These are phyloP conservation scores for Schizopygopsis pylzovi DNA, from an alignment of 2,797 vertebrate species.

Conservation along the genomic window DNA sequence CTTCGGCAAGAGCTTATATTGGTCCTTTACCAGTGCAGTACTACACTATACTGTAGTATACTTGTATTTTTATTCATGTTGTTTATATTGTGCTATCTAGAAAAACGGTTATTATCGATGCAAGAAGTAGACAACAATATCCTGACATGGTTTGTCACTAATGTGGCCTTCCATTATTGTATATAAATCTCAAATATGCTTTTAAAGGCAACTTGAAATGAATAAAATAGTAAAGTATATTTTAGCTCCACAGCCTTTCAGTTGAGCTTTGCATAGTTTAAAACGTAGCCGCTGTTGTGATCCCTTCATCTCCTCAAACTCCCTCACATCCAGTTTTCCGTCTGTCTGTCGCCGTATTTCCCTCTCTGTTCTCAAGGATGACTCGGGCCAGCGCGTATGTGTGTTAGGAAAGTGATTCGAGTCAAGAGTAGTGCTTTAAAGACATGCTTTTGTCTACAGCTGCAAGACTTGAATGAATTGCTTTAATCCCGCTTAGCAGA, in stretches of 20 bases:
- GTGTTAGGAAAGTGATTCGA: constrained; percentile 79
- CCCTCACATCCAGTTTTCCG: neutral
- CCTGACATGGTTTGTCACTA: neutral
- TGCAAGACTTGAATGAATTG: constrained; percentile 76
- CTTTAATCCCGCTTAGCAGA: constrained; percentile 76
- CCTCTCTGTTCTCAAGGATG: constrained; percentile 5
- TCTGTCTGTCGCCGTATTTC: constrained; percentile 18
- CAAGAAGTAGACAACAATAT: neutral
- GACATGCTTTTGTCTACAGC: constrained; percentile 76
- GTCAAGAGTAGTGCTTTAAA: constrained; percentile 66
- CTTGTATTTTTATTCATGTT: neutral
- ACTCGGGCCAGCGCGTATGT: constrained; percentile 65
- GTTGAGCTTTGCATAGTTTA: constrained; percentile 21
- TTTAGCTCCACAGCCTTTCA: constrained; percentile 10
- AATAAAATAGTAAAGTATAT: neutral
- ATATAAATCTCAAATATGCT: neutral
- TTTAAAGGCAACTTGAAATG: neutral
- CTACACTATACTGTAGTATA: neutral
- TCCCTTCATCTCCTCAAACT: constrained; percentile 26
- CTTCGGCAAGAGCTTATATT: neutral
- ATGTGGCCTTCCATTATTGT: neutral
- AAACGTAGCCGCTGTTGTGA: neutral
- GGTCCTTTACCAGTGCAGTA: neutral
- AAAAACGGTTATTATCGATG: neutral
- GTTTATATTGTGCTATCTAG: neutral